Evolutionary conservation across 2,888 invertebrate genomes (phyloP).

Genomic region (Drosophila rellima): DNA sequence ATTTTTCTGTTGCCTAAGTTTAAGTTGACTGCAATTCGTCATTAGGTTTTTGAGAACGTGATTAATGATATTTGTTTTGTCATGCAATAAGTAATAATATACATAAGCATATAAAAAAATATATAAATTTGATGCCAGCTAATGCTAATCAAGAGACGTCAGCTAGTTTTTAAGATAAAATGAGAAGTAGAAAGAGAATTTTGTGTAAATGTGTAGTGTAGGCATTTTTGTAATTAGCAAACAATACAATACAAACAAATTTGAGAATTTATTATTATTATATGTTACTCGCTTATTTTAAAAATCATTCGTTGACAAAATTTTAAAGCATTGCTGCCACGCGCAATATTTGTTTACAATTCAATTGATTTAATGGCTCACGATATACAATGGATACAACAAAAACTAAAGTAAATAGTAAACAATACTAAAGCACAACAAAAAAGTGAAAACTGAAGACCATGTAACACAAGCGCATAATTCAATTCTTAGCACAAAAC

Average conservation of each 20-base stretch:
- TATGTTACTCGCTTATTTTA: conserved; percentile 33
- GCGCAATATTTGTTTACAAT: conserved; percentile 61
- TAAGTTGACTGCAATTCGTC: conserved; percentile 68
- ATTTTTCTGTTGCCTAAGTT: conserved; percentile 77
- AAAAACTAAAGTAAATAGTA: conserved; percentile 10
- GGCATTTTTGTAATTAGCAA: conserved; percentile 78
- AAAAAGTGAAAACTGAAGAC: conserved; percentile 19
- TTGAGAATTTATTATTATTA: conserved; percentile 77
- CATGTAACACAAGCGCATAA: conserved; percentile 30
- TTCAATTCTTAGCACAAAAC: conserved; percentile 48
- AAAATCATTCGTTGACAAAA: conserved; percentile 4
- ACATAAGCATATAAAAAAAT: conserved; percentile 18
- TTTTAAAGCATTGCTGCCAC: conserved; percentile 27
- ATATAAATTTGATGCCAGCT: conserved; percentile 59
- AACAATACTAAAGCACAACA: conserved; percentile 23
- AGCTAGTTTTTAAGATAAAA: conserved; percentile 60
- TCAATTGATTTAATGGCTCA: conserved; percentile 70
- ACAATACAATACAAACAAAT: conserved; percentile 39
- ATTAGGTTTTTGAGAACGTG: conserved; percentile 53
- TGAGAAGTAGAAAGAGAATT: conserved; percentile 6
- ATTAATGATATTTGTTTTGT: conserved; percentile 68
- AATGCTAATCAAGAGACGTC: conserved; percentile 71
- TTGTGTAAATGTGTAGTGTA: conserved; percentile 78
- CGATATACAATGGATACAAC: conserved; percentile 23
- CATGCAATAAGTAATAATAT: conserved; percentile 48